Percentiles rank a stretch among this genome's conserved stretches.
Conservation (phyloP, 2,888 invertebrate genomes). For the Deilephila elpenor region DNA sequence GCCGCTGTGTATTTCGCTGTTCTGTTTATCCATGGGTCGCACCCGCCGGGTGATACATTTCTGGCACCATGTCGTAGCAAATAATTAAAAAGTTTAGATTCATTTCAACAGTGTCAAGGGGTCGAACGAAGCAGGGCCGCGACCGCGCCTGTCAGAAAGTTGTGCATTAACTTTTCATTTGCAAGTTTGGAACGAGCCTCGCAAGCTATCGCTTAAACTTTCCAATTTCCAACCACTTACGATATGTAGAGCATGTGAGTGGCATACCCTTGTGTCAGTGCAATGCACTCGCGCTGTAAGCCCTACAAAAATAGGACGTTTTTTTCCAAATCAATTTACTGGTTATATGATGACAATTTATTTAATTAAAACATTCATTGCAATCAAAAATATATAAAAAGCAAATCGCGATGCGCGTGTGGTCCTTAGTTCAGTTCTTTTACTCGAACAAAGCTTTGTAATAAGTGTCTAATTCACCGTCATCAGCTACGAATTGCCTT, state of each 20-base stretch:
- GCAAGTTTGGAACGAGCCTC: slow-evolving; percentile 69
- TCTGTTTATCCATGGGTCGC: slow-evolving; percentile 31
- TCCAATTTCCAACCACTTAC: slow-evolving; percentile 59
- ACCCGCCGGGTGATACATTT: slow-evolving; percentile 52
- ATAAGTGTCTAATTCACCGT: too few relatives aligned
- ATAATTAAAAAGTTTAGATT: slow-evolving; percentile 76
- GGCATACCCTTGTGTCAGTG: slow-evolving; percentile 30
- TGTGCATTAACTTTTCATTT: slow-evolving; percentile 80
- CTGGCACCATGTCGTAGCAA: slow-evolving; percentile 57
- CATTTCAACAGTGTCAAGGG: slow-evolving; percentile 63
- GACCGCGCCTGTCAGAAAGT: slow-evolving; percentile 71
- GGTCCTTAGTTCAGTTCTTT: too few relatives aligned
- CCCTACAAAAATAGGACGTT: not conserved
- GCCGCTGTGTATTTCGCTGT: not conserved
- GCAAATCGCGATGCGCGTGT: too few relatives aligned
- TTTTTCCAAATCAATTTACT: not conserved
- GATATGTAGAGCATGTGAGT: slow-evolving; percentile 53
- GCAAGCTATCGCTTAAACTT: slow-evolving; percentile 62
- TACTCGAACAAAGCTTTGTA: too few relatives aligned
- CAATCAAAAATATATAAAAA: too few relatives aligned
- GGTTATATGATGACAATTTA: not conserved
- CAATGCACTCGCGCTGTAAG: not conserved
- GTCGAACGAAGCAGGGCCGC: slow-evolving; percentile 56
- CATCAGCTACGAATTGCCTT: too few relatives aligned
- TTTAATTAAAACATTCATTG: too few relatives aligned